phyloP scores from a whole-genome alignment of 2,797 vertebrate species.

The Clarias platycephalus region DNA sequence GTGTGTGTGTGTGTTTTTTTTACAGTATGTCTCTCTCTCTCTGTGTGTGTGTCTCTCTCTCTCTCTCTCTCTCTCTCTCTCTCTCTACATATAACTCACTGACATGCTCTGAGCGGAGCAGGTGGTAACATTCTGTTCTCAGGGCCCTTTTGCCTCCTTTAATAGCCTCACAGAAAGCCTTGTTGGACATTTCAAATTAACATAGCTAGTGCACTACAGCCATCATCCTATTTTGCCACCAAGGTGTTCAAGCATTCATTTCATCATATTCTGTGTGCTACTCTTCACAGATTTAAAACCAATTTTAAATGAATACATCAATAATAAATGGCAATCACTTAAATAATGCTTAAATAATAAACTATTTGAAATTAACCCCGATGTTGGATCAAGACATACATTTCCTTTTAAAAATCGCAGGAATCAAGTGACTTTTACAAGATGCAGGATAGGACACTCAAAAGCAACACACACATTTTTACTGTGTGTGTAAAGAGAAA shows the following conservation, averaged over 20 bases:
- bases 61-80: no score
- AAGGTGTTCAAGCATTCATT: background rate
- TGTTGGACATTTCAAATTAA: slow-evolving; percentile 1
- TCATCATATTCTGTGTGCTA: background rate
- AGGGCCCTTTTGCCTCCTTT: background rate
- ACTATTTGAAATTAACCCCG: no score
- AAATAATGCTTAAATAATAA: no score
- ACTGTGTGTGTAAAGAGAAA: no score
- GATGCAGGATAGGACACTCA: no score
- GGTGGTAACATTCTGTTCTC: slow-evolving; percentile 32
- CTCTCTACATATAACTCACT: background rate
- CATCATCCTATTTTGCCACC: background rate
- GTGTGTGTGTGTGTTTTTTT: slow-evolving; percentile 23
- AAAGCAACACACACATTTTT: no score
- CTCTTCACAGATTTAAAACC: no score
- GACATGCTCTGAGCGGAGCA: slow-evolving; percentile 23
- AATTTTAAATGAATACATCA: no score
- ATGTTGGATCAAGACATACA: no score
- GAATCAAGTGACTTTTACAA: no score
- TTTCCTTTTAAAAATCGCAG: no score
- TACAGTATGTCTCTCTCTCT: background rate
- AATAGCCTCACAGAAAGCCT: background rate
- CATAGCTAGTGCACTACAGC: background rate
- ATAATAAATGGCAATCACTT: no score
- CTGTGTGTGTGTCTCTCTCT: slow-evolving; percentile 2